Conservation (phyloP, 2,113 vertebrate genomes). For the Forbesichthys agassizii region DNA sequence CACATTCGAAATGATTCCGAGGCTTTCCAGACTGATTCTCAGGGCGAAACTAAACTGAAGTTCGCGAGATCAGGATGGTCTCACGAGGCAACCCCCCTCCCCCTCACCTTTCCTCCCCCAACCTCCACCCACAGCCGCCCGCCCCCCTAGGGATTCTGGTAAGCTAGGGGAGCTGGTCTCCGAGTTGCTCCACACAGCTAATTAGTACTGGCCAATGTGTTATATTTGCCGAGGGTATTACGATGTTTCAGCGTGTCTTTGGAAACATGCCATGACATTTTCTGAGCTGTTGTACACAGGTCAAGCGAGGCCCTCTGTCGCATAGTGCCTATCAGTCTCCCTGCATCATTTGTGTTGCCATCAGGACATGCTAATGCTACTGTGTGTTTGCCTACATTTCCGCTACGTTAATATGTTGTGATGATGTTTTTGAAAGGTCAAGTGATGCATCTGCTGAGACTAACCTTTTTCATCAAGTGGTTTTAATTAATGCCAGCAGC, state of each 20-base stretch:
- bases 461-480: conserved; percentile 54
- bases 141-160: not conserved
- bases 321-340: conserved; percentile 3
- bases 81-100: not conserved
- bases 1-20: too few relatives aligned
- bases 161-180: not conserved
- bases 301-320: not conserved
- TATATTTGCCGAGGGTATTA: not conserved
- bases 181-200: not conserved
- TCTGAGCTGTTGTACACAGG: not conserved
- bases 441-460: conserved; percentile 44
- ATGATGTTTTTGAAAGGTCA: conserved; percentile 62
- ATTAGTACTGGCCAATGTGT: not conserved
- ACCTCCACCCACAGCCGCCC: too few relatives aligned
- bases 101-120: not conserved
- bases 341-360: conserved; percentile 9
- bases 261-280: not conserved
- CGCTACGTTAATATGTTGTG: conserved; percentile 41
- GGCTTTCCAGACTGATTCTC: too few relatives aligned
- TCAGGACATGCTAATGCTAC: conserved; percentile 31
- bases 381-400: conserved; percentile 44
- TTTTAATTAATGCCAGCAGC: conserved; percentile 57
- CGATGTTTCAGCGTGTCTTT: not conserved
- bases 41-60: too few relatives aligned
- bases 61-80: too few relatives aligned